phyloP scores from a whole-genome alignment of 2,113 vertebrate species.

The Apodemus sylvaticus region DNA sequence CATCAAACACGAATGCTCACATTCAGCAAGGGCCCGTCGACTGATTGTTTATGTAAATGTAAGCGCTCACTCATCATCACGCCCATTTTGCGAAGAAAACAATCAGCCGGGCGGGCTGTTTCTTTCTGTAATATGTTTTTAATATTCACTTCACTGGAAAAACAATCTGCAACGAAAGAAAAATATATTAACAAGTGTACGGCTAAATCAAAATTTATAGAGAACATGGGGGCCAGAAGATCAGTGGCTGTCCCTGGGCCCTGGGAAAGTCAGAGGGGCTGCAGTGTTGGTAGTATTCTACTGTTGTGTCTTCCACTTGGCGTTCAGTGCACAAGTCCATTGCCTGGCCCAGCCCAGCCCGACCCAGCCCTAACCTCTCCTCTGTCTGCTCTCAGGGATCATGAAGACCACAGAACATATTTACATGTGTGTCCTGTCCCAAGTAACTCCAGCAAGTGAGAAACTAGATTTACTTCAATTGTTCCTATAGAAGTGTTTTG shows the following conservation, averaged over 20 bases:
- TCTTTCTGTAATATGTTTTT: constrained; percentile 65
- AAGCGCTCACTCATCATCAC: constrained; percentile 50
- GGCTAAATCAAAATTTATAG: constrained; percentile 22
- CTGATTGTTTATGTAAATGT: constrained; percentile 79
- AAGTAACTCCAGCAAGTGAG: neutral
- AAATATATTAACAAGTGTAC: neutral
- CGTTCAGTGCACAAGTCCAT: rapidly evolving
- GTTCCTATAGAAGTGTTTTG: neutral
- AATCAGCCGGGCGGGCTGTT: constrained; percentile 59
- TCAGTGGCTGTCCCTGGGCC: rapidly evolving
- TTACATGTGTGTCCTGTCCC: neutral
- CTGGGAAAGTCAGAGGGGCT: neutral
- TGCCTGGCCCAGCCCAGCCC: too few relatives aligned
- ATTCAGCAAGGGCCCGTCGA: neutral
- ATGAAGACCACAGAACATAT: neutral
- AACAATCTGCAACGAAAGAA: constrained; percentile 46
- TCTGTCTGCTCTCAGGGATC: neutral
- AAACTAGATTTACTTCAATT: neutral
- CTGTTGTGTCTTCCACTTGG: too few relatives aligned
- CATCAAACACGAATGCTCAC: constrained; percentile 53
- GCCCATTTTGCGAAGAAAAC: constrained; percentile 67
- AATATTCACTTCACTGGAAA: constrained; percentile 75
- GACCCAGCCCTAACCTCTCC: too few relatives aligned
- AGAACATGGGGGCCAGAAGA: rapidly evolving
- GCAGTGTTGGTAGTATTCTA: neutral